Conservation (phyloP, 2,888 invertebrate genomes). For the Erebia ligea region DNA sequence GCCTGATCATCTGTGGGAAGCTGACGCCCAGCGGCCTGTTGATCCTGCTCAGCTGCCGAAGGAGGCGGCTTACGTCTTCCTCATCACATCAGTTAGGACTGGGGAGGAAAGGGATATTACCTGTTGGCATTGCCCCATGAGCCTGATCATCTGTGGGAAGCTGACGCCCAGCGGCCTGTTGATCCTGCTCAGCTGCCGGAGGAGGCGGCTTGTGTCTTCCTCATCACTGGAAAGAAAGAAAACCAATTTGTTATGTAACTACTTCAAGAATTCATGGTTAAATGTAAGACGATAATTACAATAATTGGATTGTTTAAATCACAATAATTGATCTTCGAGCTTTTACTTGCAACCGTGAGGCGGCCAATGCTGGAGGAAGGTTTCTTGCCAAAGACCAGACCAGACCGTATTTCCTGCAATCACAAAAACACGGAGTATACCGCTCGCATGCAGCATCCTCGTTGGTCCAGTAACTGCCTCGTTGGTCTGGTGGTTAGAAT, state of each 20-base stretch:
- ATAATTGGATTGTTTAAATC: no score
- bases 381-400: no score
- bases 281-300: no score
- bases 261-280: no score
- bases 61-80: conserved; percentile 64
- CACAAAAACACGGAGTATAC: no score
- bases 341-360: no score
- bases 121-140: conserved; percentile 91
- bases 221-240: conserved; percentile 84
- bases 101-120: conserved; percentile 68
- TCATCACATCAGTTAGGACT: neutral
- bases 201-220: conserved; percentile 85
- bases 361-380: no score
- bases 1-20: conserved; percentile 89
- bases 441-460: no score
- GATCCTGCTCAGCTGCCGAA: conserved; percentile 84
- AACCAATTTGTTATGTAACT: neutral
- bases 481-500: no score
- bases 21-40: conserved; percentile 86
- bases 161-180: conserved; percentile 86
- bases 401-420: no score
- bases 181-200: conserved; percentile 84
- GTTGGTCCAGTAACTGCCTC: no score
- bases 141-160: conserved; percentile 89
- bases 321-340: no score